Conservation (phyloP, 2,888 invertebrate genomes). For the Strigamia crassipes region DNA sequence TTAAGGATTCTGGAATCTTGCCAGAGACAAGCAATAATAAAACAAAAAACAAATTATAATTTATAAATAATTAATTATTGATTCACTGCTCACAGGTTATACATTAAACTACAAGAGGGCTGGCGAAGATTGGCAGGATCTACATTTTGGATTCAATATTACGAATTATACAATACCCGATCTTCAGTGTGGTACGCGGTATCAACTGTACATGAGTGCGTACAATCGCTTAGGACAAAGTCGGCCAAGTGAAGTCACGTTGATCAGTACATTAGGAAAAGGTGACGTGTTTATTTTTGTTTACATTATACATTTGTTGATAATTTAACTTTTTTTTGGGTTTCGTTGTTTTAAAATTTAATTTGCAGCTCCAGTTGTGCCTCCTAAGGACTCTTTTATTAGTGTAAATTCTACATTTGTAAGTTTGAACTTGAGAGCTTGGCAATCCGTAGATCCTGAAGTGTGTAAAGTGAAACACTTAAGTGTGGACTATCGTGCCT, state of each 20-base stretch:
- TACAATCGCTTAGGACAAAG: constrained; percentile 78
- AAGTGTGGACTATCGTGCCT: constrained; percentile 52
- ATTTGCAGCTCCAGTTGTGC: constrained; percentile 68
- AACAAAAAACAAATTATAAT: not conserved
- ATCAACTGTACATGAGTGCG: constrained; percentile 75
- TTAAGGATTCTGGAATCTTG: not conserved
- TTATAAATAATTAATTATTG: not conserved
- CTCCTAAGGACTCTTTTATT: constrained; percentile 75
- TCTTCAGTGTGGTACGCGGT: constrained; percentile 79
- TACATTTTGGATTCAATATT: constrained; percentile 71
- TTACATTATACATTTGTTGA: too few species aligned
- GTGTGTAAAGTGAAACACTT: constrained; percentile 72
- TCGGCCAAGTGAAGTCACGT: constrained; percentile 68
- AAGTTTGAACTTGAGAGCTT: constrained; percentile 76
- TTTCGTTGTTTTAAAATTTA: not conserved
- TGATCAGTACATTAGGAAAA: constrained; percentile 41
- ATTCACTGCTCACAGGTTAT: constrained; percentile 46
- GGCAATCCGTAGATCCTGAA: constrained; percentile 85
- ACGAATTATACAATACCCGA: constrained; percentile 72
- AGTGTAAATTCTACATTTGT: constrained; percentile 78
- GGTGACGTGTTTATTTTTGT: not conserved
- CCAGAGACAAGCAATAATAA: not conserved
- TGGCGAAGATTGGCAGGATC: constrained; percentile 70
- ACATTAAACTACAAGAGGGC: constrained; percentile 53
- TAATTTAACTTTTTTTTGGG: not conserved